Evolutionary conservation across 2,888 invertebrate genomes (phyloP).

Genomic region (Lasioglossum calceatum): DNA sequence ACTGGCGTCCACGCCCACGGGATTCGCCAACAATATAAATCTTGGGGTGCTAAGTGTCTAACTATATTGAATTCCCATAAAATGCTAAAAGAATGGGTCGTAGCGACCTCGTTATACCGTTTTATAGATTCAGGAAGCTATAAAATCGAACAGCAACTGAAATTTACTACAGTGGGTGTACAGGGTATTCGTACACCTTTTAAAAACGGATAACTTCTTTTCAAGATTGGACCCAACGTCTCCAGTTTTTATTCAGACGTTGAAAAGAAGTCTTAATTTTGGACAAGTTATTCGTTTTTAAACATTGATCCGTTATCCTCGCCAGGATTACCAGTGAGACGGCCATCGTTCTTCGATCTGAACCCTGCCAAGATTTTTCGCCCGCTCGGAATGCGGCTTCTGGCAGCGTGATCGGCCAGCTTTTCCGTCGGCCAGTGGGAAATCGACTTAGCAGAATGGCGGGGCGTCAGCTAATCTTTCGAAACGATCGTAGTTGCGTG

Average conservation of each 20-base stretch:
- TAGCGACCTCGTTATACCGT: background rate
- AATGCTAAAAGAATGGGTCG: background rate
- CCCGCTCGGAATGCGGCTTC: background rate
- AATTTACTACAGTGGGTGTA: background rate
- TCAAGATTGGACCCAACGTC: too few species aligned
- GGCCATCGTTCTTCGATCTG: background rate
- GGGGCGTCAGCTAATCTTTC: slow-evolving; percentile 70
- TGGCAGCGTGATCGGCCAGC: background rate
- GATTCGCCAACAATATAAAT: background rate
- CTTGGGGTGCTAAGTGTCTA: background rate
- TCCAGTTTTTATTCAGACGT: too few species aligned
- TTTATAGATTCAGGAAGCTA: background rate
- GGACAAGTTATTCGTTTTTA: too few species aligned
- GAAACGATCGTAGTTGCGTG: slow-evolving; percentile 73
- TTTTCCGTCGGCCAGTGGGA: slow-evolving; percentile 26
- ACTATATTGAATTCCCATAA: background rate
- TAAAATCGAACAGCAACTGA: background rate
- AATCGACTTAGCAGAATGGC: slow-evolving; percentile 38
- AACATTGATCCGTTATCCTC: too few species aligned
- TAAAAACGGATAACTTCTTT: too few species aligned
- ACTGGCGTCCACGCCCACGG: background rate
- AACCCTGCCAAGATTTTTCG: background rate
- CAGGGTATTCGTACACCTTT: too few species aligned
- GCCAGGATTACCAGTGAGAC: background rate
- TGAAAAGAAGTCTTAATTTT: too few species aligned